Evolutionary conservation across 2,888 invertebrate genomes (phyloP), one percentile per base, ranked within the genome.

Genomic region (Phortica magna): DNA sequence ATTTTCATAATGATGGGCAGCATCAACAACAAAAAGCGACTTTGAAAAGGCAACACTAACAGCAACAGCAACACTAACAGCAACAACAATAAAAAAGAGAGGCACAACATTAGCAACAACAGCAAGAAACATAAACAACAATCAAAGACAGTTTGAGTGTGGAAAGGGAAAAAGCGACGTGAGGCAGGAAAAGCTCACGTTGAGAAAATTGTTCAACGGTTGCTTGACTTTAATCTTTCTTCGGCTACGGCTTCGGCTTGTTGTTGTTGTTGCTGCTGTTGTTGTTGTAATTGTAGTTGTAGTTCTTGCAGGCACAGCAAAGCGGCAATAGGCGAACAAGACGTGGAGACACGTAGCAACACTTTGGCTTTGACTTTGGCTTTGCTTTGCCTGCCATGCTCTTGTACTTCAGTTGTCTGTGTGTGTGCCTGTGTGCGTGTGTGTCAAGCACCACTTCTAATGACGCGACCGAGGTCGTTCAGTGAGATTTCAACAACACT

Each of bases 221-320:
- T 85, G 86, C 87, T 84, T 85, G 53, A 14, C n/a, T 31, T 39
- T 65, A 39, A 12, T 41, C 39, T 31, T 31, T n/a, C n/a, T n/a
- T n/a, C n/a, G n/a, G n/a, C n/a, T n/a, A n/a, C n/a, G n/a, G n/a
- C n/a, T n/a, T n/a, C n/a, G n/a, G n/a, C n/a, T n/a, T n/a, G n/a
- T 31, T 31, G 31, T 31, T 31, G 2, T 31, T 1, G 31, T 31
- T 31, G 39, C 87, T 87, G 87, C 87, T 88, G 86, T 85, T 85
- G 87, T 88, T 83, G 84, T 87, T 85, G 85, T 85, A 86, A 83
- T 86, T 86, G 88, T 88, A 83, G 84, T 86, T 86, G 86, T 80
- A 19, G 17, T 31, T 31, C 22, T 12, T 64, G 68, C 42, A 65
- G 61, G 72, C 74, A 73, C 68, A n/a, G n/a, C 61, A 68, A 61